Evolutionary conservation across 1,140 invertebrate species (phyloP).

Genomic region (Whitmania pigra): DNA sequence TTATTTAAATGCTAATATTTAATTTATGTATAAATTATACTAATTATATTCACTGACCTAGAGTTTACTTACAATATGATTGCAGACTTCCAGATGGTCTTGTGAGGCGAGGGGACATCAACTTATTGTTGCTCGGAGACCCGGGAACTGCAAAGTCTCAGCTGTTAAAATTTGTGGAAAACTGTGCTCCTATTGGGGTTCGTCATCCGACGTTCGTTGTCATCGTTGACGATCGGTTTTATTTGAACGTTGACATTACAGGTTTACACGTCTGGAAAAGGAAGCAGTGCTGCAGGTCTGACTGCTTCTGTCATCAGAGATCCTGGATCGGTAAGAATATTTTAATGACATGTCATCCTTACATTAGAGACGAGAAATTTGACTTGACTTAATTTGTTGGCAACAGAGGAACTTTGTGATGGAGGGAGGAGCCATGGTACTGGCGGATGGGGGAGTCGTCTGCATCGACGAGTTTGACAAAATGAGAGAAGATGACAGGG

Average conservation of each 20-base stretch:
- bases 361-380: background rate
- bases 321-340: conserved; percentile 61
- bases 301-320: conserved; percentile 94
- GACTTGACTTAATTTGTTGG: conserved; percentile 31
- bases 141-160: conserved; percentile 98
- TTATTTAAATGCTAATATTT: too few species aligned
- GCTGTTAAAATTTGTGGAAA: conserved; percentile 91
- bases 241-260: conserved; percentile 14
- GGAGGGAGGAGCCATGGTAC: conserved; percentile 98
- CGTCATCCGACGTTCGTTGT: conserved; percentile 19
- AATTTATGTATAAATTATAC: too few species aligned
- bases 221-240: background rate
- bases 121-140: conserved; percentile 86
- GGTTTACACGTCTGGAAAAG: conserved; percentile 96
- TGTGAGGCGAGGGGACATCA: conserved; percentile 88
- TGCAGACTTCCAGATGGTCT: conserved; percentile 79
- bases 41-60: too few species aligned
- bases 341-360: too few species aligned
- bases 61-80: background rate
- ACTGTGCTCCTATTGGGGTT: conserved; percentile 78
- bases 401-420: conserved; percentile 86
- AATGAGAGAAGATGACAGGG: conserved; percentile 97
- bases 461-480: conserved; percentile 99
- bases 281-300: conserved; percentile 92
- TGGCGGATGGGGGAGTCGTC: conserved; percentile 96